Percentiles rank a stretch among this genome's conserved stretches.
phyloP scores from a whole-genome alignment of 1,140 invertebrate species.

The Drosophila murphyi region DNA sequence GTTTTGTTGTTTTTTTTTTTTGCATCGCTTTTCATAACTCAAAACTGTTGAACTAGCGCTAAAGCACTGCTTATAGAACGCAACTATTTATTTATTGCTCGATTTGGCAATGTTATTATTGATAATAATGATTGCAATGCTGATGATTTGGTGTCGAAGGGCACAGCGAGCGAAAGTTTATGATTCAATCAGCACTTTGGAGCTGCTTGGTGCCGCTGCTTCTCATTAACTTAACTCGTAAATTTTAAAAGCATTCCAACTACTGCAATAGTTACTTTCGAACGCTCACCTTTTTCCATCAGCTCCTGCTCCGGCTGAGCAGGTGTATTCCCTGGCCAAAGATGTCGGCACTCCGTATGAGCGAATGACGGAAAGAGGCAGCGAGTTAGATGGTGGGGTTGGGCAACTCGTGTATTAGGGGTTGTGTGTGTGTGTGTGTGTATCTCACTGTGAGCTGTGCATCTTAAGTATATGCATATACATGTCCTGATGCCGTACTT shows the following conservation, averaged over 20 bases:
- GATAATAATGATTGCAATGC: not conserved
- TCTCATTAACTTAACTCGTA: slow-evolving; percentile 56
- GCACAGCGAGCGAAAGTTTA: slow-evolving; percentile 21
- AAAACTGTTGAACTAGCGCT: no score
- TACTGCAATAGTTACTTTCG: slow-evolving; percentile 44
- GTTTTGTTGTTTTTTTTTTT: no score
- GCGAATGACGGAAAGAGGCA: not conserved
- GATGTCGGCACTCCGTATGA: slow-evolving; percentile 8
- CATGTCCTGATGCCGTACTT: slow-evolving; percentile 74
- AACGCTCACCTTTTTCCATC: not conserved
- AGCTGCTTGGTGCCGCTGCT: slow-evolving; percentile 43
- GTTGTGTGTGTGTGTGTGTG: no score
- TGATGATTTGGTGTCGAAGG: not conserved
- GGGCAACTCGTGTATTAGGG: not conserved
- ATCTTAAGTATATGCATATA: slow-evolving; percentile 59
- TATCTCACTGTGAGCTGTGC: slow-evolving; percentile 14
- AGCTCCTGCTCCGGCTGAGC: not conserved
- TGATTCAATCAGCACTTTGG: slow-evolving; percentile 59
- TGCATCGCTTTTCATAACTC: no score
- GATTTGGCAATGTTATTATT: not conserved
- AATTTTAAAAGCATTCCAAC: slow-evolving; percentile 55
- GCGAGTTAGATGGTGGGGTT: not conserved
- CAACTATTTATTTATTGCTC: no score
- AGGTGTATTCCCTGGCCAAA: slow-evolving; percentile 18
- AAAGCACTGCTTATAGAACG: no score